These are phyloP conservation scores for Hoplodrina ambigua DNA, from an alignment of 2,888 invertebrate genomes.

Conservation along the genomic window DNA sequence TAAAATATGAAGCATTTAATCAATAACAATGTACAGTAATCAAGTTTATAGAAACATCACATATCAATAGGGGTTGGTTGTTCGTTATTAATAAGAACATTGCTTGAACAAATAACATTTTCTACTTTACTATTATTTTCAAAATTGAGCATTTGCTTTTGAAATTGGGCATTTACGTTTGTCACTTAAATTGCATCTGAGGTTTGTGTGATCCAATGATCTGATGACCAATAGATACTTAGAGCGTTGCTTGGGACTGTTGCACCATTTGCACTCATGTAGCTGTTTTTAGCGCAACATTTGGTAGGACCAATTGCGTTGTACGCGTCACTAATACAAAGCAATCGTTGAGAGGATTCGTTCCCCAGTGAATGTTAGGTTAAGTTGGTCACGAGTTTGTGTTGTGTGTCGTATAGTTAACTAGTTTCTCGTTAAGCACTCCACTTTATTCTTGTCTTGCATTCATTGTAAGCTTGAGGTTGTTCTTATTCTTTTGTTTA, in stretches of 20 bases:
- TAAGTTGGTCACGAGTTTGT: conserved; percentile 38
- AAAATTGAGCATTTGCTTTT: conserved; percentile 34
- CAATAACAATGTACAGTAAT: conserved; percentile 27
- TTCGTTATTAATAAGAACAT: conserved; percentile 13
- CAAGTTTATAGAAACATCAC: background rate
- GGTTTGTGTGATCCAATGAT: conserved; percentile 28
- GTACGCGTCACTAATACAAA: conserved; percentile 11
- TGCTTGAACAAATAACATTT: conserved; percentile 35
- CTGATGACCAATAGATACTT: conserved; percentile 36
- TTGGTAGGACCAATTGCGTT: conserved; percentile 26
- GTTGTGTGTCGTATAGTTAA: conserved; percentile 49
- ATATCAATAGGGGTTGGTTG: conserved; percentile 17
- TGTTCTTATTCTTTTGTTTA: conserved; percentile 31
- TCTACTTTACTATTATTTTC: conserved; percentile 24
- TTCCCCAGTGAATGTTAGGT: conserved; percentile 49
- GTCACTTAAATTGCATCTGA: conserved; percentile 37
- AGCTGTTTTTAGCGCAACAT: conserved; percentile 31
- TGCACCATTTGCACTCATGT: conserved; percentile 50
- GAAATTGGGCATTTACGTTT: background rate
- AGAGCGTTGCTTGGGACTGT: conserved; percentile 50
- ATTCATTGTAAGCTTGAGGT: conserved; percentile 50
- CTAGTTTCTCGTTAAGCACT: conserved; percentile 45
- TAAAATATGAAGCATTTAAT: background rate
- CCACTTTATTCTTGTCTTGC: conserved; percentile 46
- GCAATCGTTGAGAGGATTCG: conserved; percentile 22